A percentile compares a stretch with the other conserved stretches of the same genome.
Conservation (phyloP, 2,797 vertebrate genomes). For the Gallinago solitaria region DNA sequence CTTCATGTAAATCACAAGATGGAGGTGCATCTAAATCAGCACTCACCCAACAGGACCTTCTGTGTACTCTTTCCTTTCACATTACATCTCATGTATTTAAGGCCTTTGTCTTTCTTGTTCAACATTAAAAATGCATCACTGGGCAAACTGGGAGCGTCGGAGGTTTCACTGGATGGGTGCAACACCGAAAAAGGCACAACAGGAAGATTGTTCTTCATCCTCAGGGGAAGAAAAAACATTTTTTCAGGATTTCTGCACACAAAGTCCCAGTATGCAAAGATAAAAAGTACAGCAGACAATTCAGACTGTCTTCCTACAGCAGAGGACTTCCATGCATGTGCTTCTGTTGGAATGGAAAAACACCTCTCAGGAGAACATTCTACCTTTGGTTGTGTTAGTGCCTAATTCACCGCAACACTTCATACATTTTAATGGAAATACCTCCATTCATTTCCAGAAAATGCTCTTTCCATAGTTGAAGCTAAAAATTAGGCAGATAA, state of each 20-base stretch:
- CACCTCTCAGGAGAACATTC: neutral
- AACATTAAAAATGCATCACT: neutral
- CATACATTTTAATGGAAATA: neutral
- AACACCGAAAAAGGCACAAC: neutral
- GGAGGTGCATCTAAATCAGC: neutral
- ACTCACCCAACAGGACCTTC: neutral
- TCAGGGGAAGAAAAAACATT: neutral
- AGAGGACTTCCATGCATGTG: fast-evolving
- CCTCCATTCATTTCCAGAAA: neutral
- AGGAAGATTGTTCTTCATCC: neutral
- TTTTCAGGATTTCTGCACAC: neutral
- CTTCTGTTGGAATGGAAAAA: neutral
- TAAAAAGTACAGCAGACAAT: neutral
- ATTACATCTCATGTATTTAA: neutral
- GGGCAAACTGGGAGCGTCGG: neutral
- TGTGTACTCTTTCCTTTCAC: neutral
- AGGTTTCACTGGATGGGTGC: neutral
- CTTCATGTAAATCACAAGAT: neutral
- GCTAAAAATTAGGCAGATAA: neutral
- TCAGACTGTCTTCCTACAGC: neutral
- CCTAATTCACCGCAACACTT: neutral
- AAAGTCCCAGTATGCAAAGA: neutral
- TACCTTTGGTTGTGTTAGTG: neutral
- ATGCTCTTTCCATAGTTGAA: neutral
- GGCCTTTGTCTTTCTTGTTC: neutral